phyloP scores from a whole-genome alignment of 2,113 vertebrate species.

The Mastomys natalensis region DNA sequence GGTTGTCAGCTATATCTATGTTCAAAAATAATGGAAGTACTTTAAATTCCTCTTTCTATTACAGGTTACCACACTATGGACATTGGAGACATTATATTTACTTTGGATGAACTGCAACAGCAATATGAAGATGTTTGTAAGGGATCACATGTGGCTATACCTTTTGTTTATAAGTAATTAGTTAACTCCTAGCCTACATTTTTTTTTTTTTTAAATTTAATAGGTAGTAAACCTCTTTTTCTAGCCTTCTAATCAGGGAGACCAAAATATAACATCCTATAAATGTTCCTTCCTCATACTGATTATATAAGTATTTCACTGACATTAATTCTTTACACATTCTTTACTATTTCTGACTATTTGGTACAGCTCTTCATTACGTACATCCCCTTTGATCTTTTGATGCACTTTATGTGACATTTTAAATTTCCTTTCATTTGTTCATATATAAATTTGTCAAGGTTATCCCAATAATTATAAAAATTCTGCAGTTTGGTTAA shows the following conservation, averaged over 20 bases:
- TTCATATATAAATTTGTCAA: background rate
- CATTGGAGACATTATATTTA: conserved; percentile 70
- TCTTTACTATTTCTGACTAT: conserved; percentile 1
- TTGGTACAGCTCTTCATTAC: conserved; percentile 25
- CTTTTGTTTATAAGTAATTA: conserved; percentile 34
- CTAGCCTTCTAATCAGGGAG: background rate
- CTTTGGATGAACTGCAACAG: conserved; percentile 54
- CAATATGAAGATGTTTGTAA: conserved; percentile 71
- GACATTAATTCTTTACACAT: background rate
- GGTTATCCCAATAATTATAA: conserved; percentile 28
- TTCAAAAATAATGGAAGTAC: conserved; percentile 28
- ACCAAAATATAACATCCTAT: background rate
- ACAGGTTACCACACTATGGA: conserved; percentile 66
- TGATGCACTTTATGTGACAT: background rate
- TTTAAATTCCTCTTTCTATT: conserved; percentile 50
- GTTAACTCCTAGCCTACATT: background rate
- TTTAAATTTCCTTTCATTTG: background rate
- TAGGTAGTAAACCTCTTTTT: background rate
- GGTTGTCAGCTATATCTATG: background rate
- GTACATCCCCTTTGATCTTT: background rate
- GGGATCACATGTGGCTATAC: conserved; percentile 1
- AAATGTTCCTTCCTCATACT: background rate
- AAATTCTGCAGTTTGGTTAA: background rate
- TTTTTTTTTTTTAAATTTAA: background rate
- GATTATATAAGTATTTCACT: background rate